Evolutionary conservation across 2,113 vertebrate genomes (phyloP), one percentile per base, ranked within the genome.

Genomic region (Peromyscus maniculatus): DNA sequence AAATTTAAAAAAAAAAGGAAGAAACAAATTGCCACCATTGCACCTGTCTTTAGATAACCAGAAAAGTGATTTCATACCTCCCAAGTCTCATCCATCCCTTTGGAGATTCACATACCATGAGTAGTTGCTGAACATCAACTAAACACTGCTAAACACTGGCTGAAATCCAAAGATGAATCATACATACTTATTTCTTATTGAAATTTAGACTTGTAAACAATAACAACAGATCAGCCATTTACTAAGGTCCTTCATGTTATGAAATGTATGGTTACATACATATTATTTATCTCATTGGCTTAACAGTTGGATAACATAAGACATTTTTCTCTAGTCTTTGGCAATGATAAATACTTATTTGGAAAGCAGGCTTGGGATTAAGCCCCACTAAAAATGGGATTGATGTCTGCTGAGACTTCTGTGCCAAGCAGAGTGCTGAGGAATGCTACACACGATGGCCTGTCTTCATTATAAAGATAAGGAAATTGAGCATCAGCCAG

Each of bases 391-490:
- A 93, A 91, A 93, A 80, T 77, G n/a, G 3, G 59, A 96, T 88
- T 75, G 69, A 74, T 86, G 59, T 80, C 13, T 87, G 46, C 67
- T 69, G 62, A 90, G n/a, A 2, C 78, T 66, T 78, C 4, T 64
- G 91, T 87, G 80, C 88, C 90, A 92, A 94, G 67, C 10, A 80
- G 43, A 91, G 62, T 24, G 1, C 71, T 57, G 22, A 94, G 77
- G 67, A 94, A 83, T 78, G 49, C 79, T 82, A 67, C 43, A 72
- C 3, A 17, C 28, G 57, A 67, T 21, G 74, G 79, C 84, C 96
- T 92, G 75, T 94, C 72, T 95, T 72, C 95, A 94, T 89, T 95
- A 95, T 96, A 91, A 72, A 90, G 95, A 96, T 96, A 97, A 91
- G 86, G 13, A 94, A 82, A 79, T 75, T 95, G 93, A 96, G 67